Conservation (phyloP, 1,140 invertebrate genomes). For the Zaprionus lachaisei region DNA sequence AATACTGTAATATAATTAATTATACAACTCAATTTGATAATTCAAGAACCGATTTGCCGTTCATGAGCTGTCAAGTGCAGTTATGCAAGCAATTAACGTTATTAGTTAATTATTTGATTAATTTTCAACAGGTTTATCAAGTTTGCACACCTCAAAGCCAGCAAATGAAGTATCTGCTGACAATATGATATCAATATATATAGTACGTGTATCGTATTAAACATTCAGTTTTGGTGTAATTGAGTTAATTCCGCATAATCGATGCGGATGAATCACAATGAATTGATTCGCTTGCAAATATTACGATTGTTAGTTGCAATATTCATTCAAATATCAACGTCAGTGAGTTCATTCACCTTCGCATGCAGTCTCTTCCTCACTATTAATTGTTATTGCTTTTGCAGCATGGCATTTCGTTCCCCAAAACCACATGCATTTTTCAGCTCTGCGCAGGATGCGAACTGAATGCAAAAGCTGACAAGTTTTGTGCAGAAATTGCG, state of each 20-base stretch:
- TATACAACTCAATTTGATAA: not conserved
- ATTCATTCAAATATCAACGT: not conserved
- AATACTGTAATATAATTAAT: not conserved
- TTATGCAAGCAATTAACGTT: not conserved
- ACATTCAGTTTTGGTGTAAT: not conserved
- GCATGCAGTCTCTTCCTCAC: not conserved
- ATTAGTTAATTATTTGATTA: conserved; percentile 7
- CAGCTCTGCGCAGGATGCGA: not conserved
- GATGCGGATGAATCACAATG: not conserved
- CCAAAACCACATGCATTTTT: conserved; percentile 2
- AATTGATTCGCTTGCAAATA: not conserved
- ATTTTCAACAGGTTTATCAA: not conserved
- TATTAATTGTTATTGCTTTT: conserved; percentile 14
- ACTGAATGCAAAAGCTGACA: conserved; percentile 34
- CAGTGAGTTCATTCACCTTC: not conserved
- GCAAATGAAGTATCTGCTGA: not conserved
- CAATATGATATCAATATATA: too few relatives aligned
- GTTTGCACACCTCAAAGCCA: not conserved
- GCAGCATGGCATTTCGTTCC: conserved; percentile 6
- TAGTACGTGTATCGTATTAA: not conserved
- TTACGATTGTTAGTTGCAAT: not conserved
- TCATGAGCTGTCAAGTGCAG: not conserved
- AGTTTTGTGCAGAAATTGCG: conserved; percentile 37
- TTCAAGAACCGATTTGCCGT: not conserved
- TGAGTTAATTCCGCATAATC: not conserved